Conservation (phyloP, 2,888 invertebrate species). For the Zelleria hepariella region DNA sequence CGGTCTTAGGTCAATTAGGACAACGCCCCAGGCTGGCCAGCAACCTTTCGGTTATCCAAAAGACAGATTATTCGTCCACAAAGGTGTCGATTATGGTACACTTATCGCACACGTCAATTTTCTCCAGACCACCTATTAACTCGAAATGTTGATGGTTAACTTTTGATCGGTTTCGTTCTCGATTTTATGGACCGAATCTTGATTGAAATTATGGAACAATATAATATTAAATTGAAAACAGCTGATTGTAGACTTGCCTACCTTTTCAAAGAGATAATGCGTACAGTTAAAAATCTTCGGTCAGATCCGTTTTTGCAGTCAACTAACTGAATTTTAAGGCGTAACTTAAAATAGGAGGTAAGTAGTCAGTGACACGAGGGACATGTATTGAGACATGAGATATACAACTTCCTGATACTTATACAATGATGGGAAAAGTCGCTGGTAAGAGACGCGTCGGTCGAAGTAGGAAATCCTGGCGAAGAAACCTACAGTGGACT, state of each 20-base stretch:
- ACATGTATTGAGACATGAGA: no score
- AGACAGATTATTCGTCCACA: not conserved
- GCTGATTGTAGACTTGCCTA: not conserved
- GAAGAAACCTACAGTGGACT: no score
- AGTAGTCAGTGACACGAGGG: no score
- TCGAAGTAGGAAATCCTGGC: no score
- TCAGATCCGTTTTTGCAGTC: no score
- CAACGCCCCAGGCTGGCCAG: not conserved
- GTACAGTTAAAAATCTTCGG: no score
- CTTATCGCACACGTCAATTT: not conserved
- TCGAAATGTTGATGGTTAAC: not conserved
- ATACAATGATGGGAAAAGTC: no score
- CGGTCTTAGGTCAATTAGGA: not conserved
- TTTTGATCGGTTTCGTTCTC: not conserved
- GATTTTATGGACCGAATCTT: not conserved
- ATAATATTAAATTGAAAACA: not conserved
- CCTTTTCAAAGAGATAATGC: not conserved
- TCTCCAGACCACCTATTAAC: not conserved
- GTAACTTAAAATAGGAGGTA: no score
- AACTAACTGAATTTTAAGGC: no score
- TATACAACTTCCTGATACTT: no score
- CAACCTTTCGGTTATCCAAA: not conserved
- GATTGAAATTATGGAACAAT: not conserved
- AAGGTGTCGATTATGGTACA: not conserved
- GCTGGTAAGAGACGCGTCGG: no score